Evolutionary conservation across 2,113 vertebrate genomes (phyloP).

Genomic region (Acanthisitta chloris): DNA sequence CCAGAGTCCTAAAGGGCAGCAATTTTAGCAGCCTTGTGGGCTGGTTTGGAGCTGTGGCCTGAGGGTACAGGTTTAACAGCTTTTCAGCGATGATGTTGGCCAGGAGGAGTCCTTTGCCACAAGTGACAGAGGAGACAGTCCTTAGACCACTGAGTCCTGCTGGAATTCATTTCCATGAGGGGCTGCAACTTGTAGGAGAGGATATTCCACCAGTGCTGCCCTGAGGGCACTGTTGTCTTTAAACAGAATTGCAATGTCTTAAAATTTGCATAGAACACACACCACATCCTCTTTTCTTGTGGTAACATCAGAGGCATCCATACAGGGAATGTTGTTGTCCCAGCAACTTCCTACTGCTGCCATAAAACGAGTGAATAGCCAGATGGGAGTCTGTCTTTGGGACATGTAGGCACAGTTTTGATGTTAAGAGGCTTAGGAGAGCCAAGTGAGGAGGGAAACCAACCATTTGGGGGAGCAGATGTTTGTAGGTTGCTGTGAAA

Average conservation of each 20-base stretch:
- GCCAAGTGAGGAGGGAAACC: background rate
- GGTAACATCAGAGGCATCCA: background rate
- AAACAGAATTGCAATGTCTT: background rate
- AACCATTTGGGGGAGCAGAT: constrained; percentile 61
- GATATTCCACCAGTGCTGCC: background rate
- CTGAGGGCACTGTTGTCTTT: background rate
- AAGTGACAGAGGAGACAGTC: background rate
- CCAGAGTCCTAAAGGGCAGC: background rate
- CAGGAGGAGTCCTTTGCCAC: background rate
- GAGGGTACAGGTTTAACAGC: background rate
- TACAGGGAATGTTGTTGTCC: background rate
- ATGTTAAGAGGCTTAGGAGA: constrained; percentile 29
- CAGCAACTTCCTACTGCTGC: background rate
- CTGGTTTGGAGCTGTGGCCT: background rate
- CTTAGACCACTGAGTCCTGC: background rate
- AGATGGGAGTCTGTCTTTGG: background rate
- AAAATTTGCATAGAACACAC: background rate
- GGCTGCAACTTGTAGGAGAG: background rate
- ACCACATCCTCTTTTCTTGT: background rate
- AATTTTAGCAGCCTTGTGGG: background rate
- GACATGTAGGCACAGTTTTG: background rate
- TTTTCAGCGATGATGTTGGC: background rate
- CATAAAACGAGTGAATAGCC: background rate
- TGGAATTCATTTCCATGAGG: background rate
- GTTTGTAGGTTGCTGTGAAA: constrained; percentile 32